These are phyloP conservation scores for Abrostola tripartita DNA, from an alignment of 2,888 invertebrate genomes.

Conservation along the genomic window DNA sequence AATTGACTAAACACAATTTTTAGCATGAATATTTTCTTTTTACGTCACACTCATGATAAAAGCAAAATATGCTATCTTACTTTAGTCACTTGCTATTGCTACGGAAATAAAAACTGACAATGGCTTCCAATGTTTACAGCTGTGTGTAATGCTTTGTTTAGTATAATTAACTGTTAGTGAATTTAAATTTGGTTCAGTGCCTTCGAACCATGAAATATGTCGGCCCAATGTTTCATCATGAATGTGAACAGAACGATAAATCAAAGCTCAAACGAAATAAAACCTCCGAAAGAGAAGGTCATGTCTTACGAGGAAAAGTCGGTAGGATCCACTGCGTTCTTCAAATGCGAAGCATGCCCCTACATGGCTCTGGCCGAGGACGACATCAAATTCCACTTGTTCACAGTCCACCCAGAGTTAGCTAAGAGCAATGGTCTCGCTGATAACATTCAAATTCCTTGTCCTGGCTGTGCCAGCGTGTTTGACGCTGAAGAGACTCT, in stretches of 20 bases:
- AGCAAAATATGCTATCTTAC: background rate
- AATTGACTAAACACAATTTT: background rate
- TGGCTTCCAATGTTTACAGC: conserved; percentile 49
- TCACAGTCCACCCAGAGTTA: conserved; percentile 81
- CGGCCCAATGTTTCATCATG: conserved; percentile 69
- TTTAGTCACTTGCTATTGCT: background rate
- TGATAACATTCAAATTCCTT: conserved; percentile 88
- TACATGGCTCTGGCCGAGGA: conserved; percentile 87
- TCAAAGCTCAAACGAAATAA: conserved; percentile 53
- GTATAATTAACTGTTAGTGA: background rate
- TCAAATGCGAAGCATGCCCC: conserved; percentile 87
- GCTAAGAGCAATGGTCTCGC: conserved; percentile 86
- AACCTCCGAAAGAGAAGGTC: conserved; percentile 75
- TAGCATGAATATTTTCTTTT: background rate
- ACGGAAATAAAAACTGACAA: conserved; percentile 8
- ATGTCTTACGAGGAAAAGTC: conserved; percentile 86
- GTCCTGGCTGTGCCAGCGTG: conserved; percentile 91
- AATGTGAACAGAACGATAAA: conserved; percentile 64
- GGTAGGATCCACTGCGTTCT: conserved; percentile 84
- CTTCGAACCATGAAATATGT: conserved; percentile 54
- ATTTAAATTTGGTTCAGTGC: conserved; percentile 8
- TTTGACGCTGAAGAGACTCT: conserved; percentile 90
- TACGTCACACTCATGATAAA: background rate
- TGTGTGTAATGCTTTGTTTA: conserved; percentile 31
- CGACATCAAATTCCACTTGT: conserved; percentile 86